Base-by-base conservation (phyloP, 2,797 vertebrate species). In the Sternotherus odoratus region DNA sequence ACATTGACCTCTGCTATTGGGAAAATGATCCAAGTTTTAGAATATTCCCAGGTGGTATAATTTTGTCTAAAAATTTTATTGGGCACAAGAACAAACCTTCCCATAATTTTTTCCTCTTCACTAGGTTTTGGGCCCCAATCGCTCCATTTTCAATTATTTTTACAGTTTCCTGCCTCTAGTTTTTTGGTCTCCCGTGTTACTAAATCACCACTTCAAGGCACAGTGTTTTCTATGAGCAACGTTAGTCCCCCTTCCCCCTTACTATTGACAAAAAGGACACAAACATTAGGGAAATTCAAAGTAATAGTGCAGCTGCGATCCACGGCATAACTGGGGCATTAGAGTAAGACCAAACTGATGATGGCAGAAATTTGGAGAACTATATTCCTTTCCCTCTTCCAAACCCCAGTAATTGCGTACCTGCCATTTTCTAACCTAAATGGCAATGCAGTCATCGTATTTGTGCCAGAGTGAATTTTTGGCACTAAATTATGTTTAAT, bases 251-350 rank as follows among this genome's bases (percentile, higher is more conserved):
- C 51, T 9, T 19, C 21, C 17, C 15, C 16, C 50, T 3, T 5
- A 93, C 51, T 77, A 74, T 88, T 0, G 56, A 95, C 46, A 95
- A 96, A 96, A 94, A 54, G 89, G 95, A 95, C 88, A 97, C 94
- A 89, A 88, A 75, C 83, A 91, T 96, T 91, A 96, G 94, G 96
- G 92, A 97, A 97, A 97, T 85, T 90, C 94, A 97, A 93, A 97
- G 95, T 89, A 96, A 93, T 77, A 86, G 75, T 85, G 87, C 88
- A 85, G 74, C 78, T 97, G 88, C 88, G 95, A 95, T 60, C 82
- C 77, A 56, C 93, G 94, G 91, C 94, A 97, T 92, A 96, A 96
- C 96, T 88, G 91, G 89, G 93, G 95, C 91, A 95, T 97, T 97
- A 95, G 66, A 90, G 94, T 95, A 89, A 86, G 91, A 96, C 94